Evolutionary conservation across 2,888 invertebrate genomes (phyloP).

Genomic region (Chrysina gloriosa): DNA sequence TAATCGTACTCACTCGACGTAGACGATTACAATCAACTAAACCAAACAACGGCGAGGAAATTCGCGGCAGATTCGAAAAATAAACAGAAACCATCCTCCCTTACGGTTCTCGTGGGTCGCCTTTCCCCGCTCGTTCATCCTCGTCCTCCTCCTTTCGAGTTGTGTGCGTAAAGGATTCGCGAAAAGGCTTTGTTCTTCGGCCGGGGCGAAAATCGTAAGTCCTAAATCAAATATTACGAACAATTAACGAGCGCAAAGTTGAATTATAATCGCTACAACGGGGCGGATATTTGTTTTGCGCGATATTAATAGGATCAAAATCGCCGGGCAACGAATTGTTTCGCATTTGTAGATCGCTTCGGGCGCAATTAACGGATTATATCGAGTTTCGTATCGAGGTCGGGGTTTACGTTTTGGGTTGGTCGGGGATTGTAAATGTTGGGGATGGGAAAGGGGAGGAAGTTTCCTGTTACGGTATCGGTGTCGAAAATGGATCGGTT

Average conservation of each 20-base stretch:
- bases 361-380: too few relatives aligned
- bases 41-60: background rate
- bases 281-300: conserved; percentile 2
- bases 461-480: too few relatives aligned
- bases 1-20: background rate
- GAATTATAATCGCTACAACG: conserved; percentile 12
- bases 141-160: background rate
- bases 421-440: too few relatives aligned
- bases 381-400: too few relatives aligned
- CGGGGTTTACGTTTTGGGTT: too few relatives aligned
- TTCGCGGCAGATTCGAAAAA: background rate
- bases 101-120: background rate
- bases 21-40: background rate
- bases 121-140: background rate
- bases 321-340: background rate
- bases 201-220: conserved; percentile 10
- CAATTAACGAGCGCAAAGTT: conserved; percentile 12
- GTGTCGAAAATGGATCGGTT: too few relatives aligned
- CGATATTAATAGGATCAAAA: background rate
- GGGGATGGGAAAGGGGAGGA: too few relatives aligned
- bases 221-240: conserved; percentile 26
- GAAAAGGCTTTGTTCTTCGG: conserved; percentile 1
- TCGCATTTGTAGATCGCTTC: too few relatives aligned
- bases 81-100: conserved; percentile 3
- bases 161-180: conserved; percentile 8